A percentile compares a stretch with the other conserved stretches of the same genome.
These are phyloP conservation scores for Nasonovia ribisnigri DNA, from an alignment of 2,888 invertebrate species.

Conservation along the genomic window DNA sequence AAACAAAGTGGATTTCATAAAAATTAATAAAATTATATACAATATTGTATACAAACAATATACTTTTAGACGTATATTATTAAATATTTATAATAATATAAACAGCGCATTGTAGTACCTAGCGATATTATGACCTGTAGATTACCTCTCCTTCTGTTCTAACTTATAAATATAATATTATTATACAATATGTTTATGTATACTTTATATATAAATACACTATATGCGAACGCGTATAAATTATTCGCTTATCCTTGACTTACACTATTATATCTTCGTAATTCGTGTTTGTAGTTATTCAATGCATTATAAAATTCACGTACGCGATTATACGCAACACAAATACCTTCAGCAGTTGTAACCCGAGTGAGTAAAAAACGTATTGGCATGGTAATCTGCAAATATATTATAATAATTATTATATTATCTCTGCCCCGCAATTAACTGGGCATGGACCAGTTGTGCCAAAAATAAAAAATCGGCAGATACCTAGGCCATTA, in stretches of 20 bases:
- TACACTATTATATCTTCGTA: constrained; percentile 30
- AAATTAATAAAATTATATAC: background rate
- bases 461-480: background rate
- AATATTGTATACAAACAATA: background rate
- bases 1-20: background rate
- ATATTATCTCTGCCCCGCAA: background rate
- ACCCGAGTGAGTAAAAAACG: background rate
- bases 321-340: background rate
- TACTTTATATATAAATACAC: background rate
- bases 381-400: background rate
- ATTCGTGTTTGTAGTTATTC: constrained; percentile 34
- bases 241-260: constrained; percentile 44
- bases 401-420: background rate
- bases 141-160: background rate
- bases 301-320: constrained; percentile 29
- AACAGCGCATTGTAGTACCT: background rate
- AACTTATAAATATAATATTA: background rate
- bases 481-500: background rate
- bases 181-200: background rate
- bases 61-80: background rate
- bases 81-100: background rate
- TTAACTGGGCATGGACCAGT: background rate
- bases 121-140: background rate
- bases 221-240: background rate
- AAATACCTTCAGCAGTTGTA: background rate